Evolutionary conservation across 2,113 vertebrate species (phyloP).

Genomic region (Misgurnus anguillicaudatus): DNA sequence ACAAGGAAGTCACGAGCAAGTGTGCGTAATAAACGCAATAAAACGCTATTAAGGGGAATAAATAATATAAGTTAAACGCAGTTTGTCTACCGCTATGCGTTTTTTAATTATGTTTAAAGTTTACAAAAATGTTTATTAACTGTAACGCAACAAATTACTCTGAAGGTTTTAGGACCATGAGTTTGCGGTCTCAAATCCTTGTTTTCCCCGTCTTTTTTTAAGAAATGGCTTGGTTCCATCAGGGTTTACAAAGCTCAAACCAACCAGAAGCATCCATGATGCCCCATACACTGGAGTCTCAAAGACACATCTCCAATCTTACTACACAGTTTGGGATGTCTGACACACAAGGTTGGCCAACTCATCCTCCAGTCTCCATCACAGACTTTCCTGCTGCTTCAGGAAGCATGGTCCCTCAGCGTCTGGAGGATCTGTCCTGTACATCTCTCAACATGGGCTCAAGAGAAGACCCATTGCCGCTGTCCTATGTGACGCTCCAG

Average conservation of each 20-base stretch:
- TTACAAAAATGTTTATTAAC: too few species aligned
- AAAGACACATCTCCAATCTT: conserved; percentile 35
- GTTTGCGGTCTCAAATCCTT: not conserved
- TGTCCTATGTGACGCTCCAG: conserved; percentile 83
- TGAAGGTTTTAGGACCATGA: not conserved
- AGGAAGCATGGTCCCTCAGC: conserved; percentile 54
- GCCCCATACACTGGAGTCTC: conserved; percentile 27
- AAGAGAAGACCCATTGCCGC: conserved; percentile 54
- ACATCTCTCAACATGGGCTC: conserved; percentile 50
- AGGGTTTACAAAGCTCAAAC: conserved; percentile 54
- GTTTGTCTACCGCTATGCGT: not conserved
- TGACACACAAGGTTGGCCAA: conserved; percentile 44
- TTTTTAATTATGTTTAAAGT: too few species aligned
- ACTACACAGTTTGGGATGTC: conserved; percentile 1
- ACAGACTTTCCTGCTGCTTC: conserved; percentile 61
- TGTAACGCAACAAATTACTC: not conserved
- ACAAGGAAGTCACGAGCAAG: conserved; percentile 6
- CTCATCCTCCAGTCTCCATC: conserved; percentile 35
- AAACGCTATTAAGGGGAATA: not conserved
- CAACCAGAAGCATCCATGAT: conserved; percentile 50
- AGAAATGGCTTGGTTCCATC: conserved; percentile 72
- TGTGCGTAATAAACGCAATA: not conserved
- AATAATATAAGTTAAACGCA: not conserved
- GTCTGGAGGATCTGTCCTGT: conserved; percentile 66
- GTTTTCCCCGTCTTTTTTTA: conserved; percentile 15